These are phyloP conservation scores for Camelus bactrianus DNA, from an alignment of 2,113 vertebrate genomes.

Conservation along the genomic window DNA sequence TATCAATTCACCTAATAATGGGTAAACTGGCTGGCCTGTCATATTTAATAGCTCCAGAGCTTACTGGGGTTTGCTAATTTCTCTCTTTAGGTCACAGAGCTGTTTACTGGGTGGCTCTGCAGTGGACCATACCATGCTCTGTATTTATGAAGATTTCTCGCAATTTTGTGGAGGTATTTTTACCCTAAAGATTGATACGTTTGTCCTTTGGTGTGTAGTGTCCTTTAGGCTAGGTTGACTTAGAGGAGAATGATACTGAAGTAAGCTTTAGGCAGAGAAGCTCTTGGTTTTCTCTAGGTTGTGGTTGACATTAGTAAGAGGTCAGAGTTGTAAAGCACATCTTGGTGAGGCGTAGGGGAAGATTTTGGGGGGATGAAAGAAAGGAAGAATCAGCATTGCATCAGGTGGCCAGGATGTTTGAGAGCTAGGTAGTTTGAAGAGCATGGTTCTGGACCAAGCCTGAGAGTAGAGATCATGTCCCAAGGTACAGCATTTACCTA, in stretches of 20 bases:
- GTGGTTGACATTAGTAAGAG: not conserved
- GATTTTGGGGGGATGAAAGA: not conserved
- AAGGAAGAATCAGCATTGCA: not conserved
- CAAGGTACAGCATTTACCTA: not conserved
- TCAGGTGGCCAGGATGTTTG: not conserved
- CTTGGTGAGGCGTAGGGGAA: not conserved
- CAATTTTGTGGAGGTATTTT: not conserved
- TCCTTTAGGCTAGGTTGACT: not conserved
- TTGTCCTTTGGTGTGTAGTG: not conserved
- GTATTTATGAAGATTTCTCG: not conserved
- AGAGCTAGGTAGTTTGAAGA: not conserved
- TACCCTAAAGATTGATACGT: not conserved
- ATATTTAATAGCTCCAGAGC: not conserved
- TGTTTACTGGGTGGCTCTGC: not conserved
- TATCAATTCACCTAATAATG: not conserved
- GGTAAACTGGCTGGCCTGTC: not conserved
- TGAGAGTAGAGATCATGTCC: not conserved
- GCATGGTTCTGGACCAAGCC: not conserved
- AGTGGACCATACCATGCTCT: not conserved
- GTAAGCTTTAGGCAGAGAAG: not conserved
- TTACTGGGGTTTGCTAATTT: not conserved
- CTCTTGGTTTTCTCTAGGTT: no score
- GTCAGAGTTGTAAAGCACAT: not conserved
- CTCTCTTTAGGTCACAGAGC: not conserved
- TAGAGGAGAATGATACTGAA: not conserved